These are phyloP conservation scores for Pangasius djambal DNA, from an alignment of 2,797 vertebrate genomes.

Conservation along the genomic window DNA sequence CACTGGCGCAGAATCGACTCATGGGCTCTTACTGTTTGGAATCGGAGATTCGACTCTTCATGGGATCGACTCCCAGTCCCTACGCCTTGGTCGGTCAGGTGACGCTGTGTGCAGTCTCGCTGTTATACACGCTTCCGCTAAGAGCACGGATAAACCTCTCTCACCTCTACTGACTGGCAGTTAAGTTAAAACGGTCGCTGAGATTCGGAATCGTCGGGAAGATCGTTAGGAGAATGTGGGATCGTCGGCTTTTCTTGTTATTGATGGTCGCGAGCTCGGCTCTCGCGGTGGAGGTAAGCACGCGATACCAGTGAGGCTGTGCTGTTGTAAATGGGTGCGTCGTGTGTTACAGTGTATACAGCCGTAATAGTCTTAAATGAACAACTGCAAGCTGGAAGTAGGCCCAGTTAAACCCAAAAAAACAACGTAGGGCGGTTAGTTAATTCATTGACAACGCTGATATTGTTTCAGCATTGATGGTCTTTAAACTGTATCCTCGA, in stretches of 20 bases:
- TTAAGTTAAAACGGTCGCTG: conserved; percentile 16
- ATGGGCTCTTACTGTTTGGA: background rate
- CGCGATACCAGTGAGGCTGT: background rate
- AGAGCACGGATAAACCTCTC: background rate
- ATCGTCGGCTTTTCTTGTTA: conserved; percentile 69
- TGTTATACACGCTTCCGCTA: background rate
- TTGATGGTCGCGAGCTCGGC: conserved; percentile 66
- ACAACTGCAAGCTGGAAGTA: background rate
- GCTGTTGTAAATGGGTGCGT: conserved; percentile 4
- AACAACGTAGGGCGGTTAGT: background rate
- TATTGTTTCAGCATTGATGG: background rate
- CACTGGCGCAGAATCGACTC: background rate
- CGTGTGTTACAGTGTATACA: background rate
- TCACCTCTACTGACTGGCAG: too few relatives aligned
- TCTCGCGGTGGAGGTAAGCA: conserved; percentile 75
- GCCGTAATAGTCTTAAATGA: background rate
- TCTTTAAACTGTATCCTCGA: background rate
- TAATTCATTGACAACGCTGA: background rate
- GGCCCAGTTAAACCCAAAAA: background rate
- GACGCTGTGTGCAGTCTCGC: conserved; percentile 11
- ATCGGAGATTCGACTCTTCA: background rate
- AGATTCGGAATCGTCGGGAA: conserved; percentile 57
- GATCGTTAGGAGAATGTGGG: conserved; percentile 60
- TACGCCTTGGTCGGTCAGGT: background rate
- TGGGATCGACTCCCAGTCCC: background rate